phyloP scores from a whole-genome alignment of 2,888 invertebrate species.

The Bunonema sp. region DNA sequence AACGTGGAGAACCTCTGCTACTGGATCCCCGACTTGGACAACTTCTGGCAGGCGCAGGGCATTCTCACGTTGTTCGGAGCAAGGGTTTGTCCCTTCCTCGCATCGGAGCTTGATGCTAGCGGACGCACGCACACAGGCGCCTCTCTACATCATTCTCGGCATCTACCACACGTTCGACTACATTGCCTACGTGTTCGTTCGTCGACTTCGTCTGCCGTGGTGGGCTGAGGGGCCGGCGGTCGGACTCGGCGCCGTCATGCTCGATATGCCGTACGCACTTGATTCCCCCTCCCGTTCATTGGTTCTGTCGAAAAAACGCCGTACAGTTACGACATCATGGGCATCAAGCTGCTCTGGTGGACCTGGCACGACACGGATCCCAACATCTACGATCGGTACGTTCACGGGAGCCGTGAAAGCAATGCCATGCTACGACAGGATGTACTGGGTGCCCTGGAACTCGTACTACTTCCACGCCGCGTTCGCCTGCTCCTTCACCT shows the following conservation, averaged over 20 bases:
- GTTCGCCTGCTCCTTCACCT: constrained; percentile 61
- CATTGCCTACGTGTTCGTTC: constrained; percentile 49
- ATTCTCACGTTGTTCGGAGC: constrained; percentile 60
- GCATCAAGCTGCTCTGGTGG: constrained; percentile 66
- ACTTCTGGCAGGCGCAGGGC: constrained; percentile 64
- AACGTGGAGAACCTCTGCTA: constrained; percentile 61
- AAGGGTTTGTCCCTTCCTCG: too few species aligned
- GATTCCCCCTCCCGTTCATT: background rate
- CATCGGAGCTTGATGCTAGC: too few species aligned
- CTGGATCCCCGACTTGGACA: constrained; percentile 61
- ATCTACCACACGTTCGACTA: constrained; percentile 54
- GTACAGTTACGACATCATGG: constrained; percentile 56
- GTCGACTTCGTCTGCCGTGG: constrained; percentile 48
- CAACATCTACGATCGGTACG: constrained; percentile 46
- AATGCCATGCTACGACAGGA: constrained; percentile 57
- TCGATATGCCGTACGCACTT: constrained; percentile 57
- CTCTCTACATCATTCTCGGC: constrained; percentile 59
- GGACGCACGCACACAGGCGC: too few species aligned
- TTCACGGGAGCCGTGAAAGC: too few species aligned
- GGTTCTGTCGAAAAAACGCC: background rate
- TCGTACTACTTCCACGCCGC: constrained; percentile 67
- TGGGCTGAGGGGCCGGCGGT: constrained; percentile 51
- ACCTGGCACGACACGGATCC: constrained; percentile 61
- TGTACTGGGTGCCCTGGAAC: constrained; percentile 65
- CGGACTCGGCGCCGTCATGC: constrained; percentile 59